phyloP scores from a whole-genome alignment of 2,797 vertebrate species.

The Mergus octosetaceus region DNA sequence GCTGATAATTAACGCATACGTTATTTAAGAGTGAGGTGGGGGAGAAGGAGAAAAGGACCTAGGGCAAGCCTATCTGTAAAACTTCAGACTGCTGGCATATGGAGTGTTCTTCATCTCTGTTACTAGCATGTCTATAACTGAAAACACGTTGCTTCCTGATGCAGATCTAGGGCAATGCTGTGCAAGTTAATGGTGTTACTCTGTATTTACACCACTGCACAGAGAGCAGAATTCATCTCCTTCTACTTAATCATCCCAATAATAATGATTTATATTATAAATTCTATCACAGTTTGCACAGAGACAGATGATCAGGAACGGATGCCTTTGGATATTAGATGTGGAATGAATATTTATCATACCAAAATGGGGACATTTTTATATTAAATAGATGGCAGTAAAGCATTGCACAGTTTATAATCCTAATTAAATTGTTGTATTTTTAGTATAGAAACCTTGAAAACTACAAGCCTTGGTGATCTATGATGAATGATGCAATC shows the following conservation, averaged over 20 bases:
- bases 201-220: neutral
- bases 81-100: neutral
- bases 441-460: conserved; percentile 45
- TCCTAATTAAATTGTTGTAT: conserved; percentile 45
- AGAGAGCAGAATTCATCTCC: neutral
- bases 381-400: conserved; percentile 22
- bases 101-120: neutral
- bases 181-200: neutral
- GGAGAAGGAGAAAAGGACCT: neutral
- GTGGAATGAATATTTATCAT: conserved; percentile 24
- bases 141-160: neutral
- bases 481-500: conserved; percentile 28
- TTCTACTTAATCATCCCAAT: neutral
- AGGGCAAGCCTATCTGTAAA: neutral
- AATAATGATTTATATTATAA: conserved; percentile 7
- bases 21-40: neutral
- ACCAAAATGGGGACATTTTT: conserved; percentile 18
- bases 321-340: neutral
- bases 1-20: neutral
- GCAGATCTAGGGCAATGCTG: neutral
- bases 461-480: neutral
- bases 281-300: conserved; percentile 4
- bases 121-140: neutral
- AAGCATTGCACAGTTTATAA: conserved; percentile 35
- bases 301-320: neutral